Conservation (phyloP, 2,888 invertebrate genomes). For the Polyommatus iphigenia region DNA sequence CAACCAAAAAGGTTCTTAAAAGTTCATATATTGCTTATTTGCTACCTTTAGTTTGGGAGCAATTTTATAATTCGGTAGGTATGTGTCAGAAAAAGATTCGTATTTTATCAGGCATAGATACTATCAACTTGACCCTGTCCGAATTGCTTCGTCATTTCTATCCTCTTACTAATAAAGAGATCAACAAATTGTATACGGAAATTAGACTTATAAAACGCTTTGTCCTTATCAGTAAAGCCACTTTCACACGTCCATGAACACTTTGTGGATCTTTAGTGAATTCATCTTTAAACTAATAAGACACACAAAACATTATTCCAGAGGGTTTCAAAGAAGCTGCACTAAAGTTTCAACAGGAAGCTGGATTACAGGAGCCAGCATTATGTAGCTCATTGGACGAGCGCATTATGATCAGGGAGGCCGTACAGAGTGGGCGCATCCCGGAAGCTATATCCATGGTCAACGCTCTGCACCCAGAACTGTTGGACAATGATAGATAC, state of each 20-base stretch:
- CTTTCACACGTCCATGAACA: not conserved
- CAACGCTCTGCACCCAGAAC: constrained; percentile 95
- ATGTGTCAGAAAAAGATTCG: not conserved
- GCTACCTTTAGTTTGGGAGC: not conserved
- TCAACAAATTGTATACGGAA: not conserved
- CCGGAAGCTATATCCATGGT: constrained; percentile 96
- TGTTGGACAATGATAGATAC: constrained; percentile 96
- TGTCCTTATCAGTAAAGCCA: not conserved
- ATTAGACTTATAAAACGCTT: not conserved
- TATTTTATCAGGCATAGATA: not conserved
- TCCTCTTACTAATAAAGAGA: not conserved
- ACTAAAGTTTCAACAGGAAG: constrained; percentile 96
- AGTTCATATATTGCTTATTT: not conserved
- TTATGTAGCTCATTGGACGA: constrained; percentile 91
- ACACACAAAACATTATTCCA: constrained; percentile 55
- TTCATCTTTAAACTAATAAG: not conserved
- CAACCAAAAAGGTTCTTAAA: not conserved
- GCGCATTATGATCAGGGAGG: constrained; percentile 94
- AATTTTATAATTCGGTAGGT: not conserved
- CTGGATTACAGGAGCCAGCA: constrained; percentile 83
- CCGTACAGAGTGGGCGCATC: constrained; percentile 94
- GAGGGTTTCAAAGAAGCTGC: constrained; percentile 98
- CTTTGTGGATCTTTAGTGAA: not conserved
- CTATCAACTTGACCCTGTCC: not conserved
- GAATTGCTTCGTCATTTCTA: not conserved